Evolutionary conservation across 2,797 vertebrate genomes (phyloP).

Genomic region (Micrastur ruficollis): DNA sequence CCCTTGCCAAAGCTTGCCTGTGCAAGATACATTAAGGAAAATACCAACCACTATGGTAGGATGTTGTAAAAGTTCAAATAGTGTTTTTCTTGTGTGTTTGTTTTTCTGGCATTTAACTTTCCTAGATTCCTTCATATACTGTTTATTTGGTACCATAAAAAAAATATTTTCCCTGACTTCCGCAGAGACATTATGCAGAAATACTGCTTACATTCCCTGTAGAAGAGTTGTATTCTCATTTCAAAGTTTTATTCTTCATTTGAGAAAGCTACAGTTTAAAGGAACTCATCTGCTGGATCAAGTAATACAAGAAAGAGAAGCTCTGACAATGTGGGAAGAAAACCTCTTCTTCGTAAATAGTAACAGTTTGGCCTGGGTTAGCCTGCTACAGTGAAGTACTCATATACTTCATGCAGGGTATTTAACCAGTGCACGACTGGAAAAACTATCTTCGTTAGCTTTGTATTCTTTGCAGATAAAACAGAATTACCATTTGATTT

Average conservation of each 20-base stretch:
- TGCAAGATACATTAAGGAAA: neutral
- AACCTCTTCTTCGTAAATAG: neutral
- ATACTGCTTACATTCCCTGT: neutral
- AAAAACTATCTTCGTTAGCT: conserved; percentile 25
- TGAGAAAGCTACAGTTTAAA: conserved; percentile 4
- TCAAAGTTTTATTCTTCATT: neutral
- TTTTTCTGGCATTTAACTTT: neutral
- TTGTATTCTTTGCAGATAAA: neutral
- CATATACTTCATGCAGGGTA: neutral
- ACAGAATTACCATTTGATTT: neutral
- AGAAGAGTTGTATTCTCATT: neutral
- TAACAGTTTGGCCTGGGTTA: neutral
- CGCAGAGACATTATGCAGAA: neutral
- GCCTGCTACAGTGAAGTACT: neutral
- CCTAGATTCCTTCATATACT: neutral
- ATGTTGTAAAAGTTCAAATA: neutral
- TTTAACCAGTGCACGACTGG: conserved; percentile 7
- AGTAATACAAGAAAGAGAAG: neutral
- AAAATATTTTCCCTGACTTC: neutral
- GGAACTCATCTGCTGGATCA: neutral
- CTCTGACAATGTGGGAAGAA: neutral
- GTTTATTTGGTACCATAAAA: neutral
- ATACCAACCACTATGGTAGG: neutral
- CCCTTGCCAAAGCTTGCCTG: neutral
- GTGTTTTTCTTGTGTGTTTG: neutral